Conservation (phyloP, 2,113 vertebrate genomes). For the Podocnemis expansa region DNA sequence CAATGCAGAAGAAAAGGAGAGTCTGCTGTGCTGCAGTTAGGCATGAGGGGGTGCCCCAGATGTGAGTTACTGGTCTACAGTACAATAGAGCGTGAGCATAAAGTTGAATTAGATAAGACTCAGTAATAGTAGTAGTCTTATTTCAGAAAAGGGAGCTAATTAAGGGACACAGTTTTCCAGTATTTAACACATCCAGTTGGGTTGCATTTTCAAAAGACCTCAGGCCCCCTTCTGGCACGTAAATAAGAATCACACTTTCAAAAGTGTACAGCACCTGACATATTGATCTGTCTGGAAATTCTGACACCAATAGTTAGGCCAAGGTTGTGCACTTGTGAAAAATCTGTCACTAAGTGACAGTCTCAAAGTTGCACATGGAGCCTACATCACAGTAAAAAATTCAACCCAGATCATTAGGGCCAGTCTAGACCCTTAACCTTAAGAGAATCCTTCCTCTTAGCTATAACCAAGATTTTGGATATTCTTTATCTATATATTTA, state of each 20-base stretch:
- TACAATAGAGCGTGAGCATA: not conserved
- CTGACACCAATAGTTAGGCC: not conserved
- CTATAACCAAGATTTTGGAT: not conserved
- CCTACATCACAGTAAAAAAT: not conserved
- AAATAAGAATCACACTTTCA: not conserved
- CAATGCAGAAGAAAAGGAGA: not conserved
- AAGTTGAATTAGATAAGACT: not conserved
- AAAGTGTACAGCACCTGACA: not conserved
- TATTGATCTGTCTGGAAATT: not conserved
- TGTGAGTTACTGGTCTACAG: not conserved
- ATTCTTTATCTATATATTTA: not conserved
- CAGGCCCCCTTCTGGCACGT: not conserved
- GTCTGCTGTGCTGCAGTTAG: not conserved
- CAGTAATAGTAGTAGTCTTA: not conserved
- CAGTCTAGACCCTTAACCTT: not conserved
- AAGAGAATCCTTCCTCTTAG: not conserved
- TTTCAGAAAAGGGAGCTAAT: not conserved
- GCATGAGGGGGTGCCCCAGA: not conserved
- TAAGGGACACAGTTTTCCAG: not conserved
- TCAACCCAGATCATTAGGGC: not conserved
- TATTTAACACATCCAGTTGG: not conserved
- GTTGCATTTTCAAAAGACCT: not conserved
- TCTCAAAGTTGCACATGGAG: not conserved
- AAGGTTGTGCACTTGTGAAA: not conserved
- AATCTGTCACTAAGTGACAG: not conserved